These are phyloP conservation scores for Heliconius cydno DNA, from an alignment of 2,888 invertebrate genomes.

Conservation along the genomic window DNA sequence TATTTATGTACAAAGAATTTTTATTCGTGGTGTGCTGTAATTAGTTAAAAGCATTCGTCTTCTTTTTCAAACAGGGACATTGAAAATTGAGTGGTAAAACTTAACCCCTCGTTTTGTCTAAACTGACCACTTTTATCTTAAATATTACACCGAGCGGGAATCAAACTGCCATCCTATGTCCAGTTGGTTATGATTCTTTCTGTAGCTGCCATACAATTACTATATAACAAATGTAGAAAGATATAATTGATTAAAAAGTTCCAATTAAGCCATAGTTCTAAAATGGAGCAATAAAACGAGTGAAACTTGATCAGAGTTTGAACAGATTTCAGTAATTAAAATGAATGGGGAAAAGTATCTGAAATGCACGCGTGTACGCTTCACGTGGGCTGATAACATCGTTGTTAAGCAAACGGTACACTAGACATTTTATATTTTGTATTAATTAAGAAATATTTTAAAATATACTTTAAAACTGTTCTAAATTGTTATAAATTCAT, in stretches of 20 bases:
- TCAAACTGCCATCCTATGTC: neutral
- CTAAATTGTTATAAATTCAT: too few relatives aligned
- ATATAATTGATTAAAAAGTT: neutral
- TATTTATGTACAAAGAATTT: neutral
- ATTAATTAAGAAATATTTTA: neutral
- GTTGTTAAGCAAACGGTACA: slow-evolving; percentile 48
- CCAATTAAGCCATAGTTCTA: slow-evolving; percentile 20
- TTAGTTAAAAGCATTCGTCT: neutral
- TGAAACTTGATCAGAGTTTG: slow-evolving; percentile 46
- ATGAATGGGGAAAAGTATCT: slow-evolving; percentile 56
- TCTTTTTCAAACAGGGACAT: neutral
- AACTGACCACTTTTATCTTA: neutral
- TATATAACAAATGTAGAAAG: neutral
- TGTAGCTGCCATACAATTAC: neutral
- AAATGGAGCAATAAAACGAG: slow-evolving; percentile 43
- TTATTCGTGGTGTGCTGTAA: neutral
- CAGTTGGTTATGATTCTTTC: neutral
- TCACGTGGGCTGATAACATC: slow-evolving; percentile 64
- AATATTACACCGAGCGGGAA: neutral
- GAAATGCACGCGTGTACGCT: slow-evolving; percentile 58
- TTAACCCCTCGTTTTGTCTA: neutral
- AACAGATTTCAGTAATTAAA: slow-evolving; percentile 51
- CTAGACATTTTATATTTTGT: slow-evolving; percentile 27
- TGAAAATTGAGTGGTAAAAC: neutral
- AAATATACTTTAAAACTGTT: neutral